These are phyloP conservation scores for Bombyx huttoni DNA, from an alignment of 2,888 invertebrate species.

Conservation along the genomic window DNA sequence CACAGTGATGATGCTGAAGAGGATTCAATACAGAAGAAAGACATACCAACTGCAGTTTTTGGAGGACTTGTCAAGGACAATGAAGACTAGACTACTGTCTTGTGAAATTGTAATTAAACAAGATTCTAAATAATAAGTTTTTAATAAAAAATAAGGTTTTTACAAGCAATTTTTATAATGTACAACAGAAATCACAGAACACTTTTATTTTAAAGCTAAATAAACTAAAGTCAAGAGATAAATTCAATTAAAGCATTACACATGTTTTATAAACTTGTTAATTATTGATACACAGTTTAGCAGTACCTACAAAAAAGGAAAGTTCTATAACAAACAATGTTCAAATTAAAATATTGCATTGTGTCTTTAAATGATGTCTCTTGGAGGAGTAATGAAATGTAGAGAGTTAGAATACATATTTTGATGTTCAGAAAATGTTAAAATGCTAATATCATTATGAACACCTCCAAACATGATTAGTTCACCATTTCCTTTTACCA, in stretches of 20 bases:
- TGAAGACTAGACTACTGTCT: conserved; percentile 15
- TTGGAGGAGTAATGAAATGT: conserved; percentile 82
- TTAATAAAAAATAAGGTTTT: conserved; percentile 41
- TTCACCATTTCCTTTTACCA: conserved; percentile 92
- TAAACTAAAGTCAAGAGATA: not conserved
- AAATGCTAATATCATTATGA: conserved; percentile 80
- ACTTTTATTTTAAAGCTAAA: conserved; percentile 13
- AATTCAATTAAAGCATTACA: not conserved
- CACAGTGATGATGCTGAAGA: conserved; percentile 76
- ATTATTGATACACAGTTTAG: not conserved
- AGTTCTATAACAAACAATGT: no score
- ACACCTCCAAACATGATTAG: conserved; percentile 97
- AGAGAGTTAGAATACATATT: conserved; percentile 82
- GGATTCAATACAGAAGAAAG: conserved; percentile 86
- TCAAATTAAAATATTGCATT: not conserved
- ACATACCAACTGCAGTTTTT: conserved; percentile 92
- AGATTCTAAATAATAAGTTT: conserved; percentile 30
- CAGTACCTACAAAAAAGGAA: not conserved
- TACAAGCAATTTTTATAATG: conserved; percentile 40
- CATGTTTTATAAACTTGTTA: not conserved
- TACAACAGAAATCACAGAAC: conserved; percentile 57
- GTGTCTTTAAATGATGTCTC: conserved; percentile 74
- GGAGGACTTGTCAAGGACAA: conserved; percentile 76
- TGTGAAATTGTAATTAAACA: conserved; percentile 10
- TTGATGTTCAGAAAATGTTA: conserved; percentile 72